Percentiles rank a stretch among this genome's conserved stretches.
Conservation (phyloP, 1,140 invertebrate species). For the Drosophila quadrilineata region DNA sequence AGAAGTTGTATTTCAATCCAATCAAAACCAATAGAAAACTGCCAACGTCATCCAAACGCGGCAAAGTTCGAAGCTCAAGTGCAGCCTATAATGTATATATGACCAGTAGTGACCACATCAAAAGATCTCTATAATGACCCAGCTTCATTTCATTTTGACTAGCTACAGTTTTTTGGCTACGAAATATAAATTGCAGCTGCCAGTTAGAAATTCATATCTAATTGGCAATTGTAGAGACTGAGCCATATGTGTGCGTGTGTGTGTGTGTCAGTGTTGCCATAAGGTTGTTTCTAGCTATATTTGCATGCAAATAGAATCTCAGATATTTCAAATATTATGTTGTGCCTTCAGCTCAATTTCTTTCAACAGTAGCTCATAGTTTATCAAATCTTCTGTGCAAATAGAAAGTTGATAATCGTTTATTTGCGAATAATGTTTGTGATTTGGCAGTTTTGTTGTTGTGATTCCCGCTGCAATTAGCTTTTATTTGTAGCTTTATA, state of each 20-base stretch:
- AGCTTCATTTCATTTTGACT: background rate
- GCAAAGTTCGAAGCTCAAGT: conserved; percentile 60
- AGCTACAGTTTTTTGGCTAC: background rate
- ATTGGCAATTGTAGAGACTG: conserved; percentile 58
- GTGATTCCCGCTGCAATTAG: too few species aligned
- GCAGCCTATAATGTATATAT: conserved; percentile 40
- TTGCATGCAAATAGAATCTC: too few species aligned
- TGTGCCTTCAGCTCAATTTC: too few species aligned
- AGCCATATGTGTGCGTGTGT: conserved; percentile 21
- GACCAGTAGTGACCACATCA: background rate
- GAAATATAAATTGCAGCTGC: conserved; percentile 4
- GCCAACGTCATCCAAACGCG: conserved; percentile 80
- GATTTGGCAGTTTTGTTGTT: too few species aligned
- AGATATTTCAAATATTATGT: too few species aligned
- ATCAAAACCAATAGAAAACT: conserved; percentile 47
- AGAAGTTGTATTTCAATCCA: background rate
- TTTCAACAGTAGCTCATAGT: too few species aligned
- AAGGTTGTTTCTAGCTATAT: too few species aligned
- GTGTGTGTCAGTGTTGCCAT: background rate
- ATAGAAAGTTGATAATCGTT: too few species aligned
- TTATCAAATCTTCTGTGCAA: too few species aligned
- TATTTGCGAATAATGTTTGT: too few species aligned
- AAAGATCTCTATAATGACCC: background rate
- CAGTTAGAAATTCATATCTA: conserved; percentile 31
- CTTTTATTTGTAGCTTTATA: too few species aligned